Percentiles rank a stretch among this genome's conserved stretches.
phyloP scores from a whole-genome alignment of 2,888 invertebrate genomes.

The Orchesella flavescens region DNA sequence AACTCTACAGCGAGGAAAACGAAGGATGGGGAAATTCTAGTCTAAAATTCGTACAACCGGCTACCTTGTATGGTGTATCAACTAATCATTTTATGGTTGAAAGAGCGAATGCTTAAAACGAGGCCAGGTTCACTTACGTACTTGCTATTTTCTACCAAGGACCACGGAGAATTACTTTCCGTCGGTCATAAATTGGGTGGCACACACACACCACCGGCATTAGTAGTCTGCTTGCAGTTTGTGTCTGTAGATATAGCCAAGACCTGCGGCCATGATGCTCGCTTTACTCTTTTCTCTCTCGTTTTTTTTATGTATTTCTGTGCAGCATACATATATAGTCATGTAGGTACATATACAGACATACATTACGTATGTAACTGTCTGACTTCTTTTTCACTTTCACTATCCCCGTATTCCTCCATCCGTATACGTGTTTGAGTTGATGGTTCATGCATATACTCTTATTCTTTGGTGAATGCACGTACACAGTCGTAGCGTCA shows the following conservation, averaged over 20 bases:
- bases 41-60: slow-evolving; percentile 17
- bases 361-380: slow-evolving; percentile 21
- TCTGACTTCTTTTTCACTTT: not conserved
- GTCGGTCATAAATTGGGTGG: slow-evolving; percentile 65
- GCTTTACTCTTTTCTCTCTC: slow-evolving; percentile 28
- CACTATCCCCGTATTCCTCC: not conserved
- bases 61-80: slow-evolving; percentile 27
- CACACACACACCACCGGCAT: slow-evolving; percentile 53
- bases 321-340: slow-evolving; percentile 11
- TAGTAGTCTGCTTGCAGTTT: slow-evolving; percentile 61
- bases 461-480: slow-evolving; percentile 10
- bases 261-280: slow-evolving; percentile 57
- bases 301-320: slow-evolving; percentile 40
- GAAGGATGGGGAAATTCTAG: slow-evolving; percentile 27
- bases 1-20: slow-evolving; percentile 1
- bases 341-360: not conserved
- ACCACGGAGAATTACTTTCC: slow-evolving; percentile 53
- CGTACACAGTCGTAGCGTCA: slow-evolving; percentile 1
- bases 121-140: slow-evolving; percentile 19
- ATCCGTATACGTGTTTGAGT: slow-evolving; percentile 22
- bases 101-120: slow-evolving; percentile 48
- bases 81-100: slow-evolving; percentile 60
- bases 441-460: no score
- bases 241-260: slow-evolving; percentile 28
- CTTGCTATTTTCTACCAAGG: slow-evolving; percentile 36